These are phyloP conservation scores for Bombus waltoni DNA, from an alignment of 1,140 invertebrate species.

Conservation along the genomic window DNA sequence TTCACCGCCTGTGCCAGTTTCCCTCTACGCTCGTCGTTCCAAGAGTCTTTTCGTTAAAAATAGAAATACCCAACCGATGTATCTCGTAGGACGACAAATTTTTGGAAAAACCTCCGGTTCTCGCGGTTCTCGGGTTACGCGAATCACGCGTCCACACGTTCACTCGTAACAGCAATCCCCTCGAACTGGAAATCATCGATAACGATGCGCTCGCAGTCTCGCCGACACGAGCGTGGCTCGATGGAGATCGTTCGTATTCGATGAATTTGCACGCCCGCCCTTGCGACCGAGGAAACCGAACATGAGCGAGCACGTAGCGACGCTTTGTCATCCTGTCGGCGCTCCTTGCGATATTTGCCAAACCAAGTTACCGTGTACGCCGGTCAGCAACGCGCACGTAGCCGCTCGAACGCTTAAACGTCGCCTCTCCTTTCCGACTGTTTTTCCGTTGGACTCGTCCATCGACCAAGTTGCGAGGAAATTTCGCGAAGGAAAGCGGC, in stretches of 20 bases:
- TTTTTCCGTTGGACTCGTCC: no score
- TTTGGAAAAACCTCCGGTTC: no score
- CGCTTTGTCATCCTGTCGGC: slow-evolving; percentile 50
- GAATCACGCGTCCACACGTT: no score
- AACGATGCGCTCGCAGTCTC: slow-evolving; percentile 9
- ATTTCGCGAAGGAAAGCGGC: background rate
- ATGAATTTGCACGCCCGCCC: slow-evolving; percentile 31
- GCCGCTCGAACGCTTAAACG: background rate
- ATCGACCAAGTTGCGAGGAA: background rate
- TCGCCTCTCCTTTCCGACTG: no score
- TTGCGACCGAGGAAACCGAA: background rate
- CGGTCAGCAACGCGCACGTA: background rate
- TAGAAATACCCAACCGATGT: background rate
- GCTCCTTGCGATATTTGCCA: slow-evolving; percentile 32
- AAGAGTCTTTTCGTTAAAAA: background rate
- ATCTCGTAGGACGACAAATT: background rate
- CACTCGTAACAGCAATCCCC: background rate
- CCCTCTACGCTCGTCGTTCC: no score
- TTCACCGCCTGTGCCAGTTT: no score
- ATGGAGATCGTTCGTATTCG: slow-evolving; percentile 39
- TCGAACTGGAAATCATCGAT: slow-evolving; percentile 17
- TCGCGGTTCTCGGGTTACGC: background rate
- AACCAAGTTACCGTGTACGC: slow-evolving; percentile 21
- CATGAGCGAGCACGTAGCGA: slow-evolving; percentile 43
- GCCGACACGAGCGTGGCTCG: background rate